Conservation (phyloP, 2,797 vertebrate species). For the Balearica regulorum region DNA sequence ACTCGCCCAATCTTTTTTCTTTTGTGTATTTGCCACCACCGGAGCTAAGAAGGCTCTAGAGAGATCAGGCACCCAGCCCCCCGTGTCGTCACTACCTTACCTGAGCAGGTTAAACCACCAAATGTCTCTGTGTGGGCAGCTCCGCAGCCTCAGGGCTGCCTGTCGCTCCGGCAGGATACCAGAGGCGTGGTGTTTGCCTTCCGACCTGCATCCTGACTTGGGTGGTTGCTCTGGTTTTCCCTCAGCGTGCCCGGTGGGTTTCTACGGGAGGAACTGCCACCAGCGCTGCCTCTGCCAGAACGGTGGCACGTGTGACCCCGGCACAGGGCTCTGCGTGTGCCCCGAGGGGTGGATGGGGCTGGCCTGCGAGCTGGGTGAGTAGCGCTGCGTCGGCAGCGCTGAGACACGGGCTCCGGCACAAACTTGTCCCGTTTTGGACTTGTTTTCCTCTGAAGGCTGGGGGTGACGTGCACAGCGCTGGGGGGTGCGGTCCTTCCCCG, state of each 20-base stretch:
- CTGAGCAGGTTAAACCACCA: not conserved
- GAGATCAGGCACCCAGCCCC: no score
- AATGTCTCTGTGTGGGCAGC: not conserved
- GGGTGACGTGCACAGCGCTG: fast-evolving
- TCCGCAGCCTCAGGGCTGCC: not conserved
- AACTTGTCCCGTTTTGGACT: fast-evolving
- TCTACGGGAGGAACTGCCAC: slow-evolving; percentile 79
- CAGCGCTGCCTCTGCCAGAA: slow-evolving; percentile 88
- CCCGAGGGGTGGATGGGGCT: slow-evolving; percentile 83
- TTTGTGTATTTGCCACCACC: not conserved
- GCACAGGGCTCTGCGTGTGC: slow-evolving; percentile 81
- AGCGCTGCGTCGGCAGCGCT: fast-evolving
- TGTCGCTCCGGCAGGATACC: fast-evolving
- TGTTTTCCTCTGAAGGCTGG: fast-evolving
- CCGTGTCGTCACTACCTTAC: not conserved
- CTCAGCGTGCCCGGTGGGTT: slow-evolving; percentile 82
- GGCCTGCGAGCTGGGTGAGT: slow-evolving; percentile 88
- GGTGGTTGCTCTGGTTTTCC: not conserved
- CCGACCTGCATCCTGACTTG: not conserved
- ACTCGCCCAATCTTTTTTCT: not conserved
- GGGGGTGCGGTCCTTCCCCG: no score
- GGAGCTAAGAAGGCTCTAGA: not conserved
- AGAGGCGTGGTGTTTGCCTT: not conserved
- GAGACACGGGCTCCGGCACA: not conserved
- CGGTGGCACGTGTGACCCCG: slow-evolving; percentile 80